Base-by-base conservation (phyloP, 2,888 invertebrate species). In the Drosophila colorata region DNA sequence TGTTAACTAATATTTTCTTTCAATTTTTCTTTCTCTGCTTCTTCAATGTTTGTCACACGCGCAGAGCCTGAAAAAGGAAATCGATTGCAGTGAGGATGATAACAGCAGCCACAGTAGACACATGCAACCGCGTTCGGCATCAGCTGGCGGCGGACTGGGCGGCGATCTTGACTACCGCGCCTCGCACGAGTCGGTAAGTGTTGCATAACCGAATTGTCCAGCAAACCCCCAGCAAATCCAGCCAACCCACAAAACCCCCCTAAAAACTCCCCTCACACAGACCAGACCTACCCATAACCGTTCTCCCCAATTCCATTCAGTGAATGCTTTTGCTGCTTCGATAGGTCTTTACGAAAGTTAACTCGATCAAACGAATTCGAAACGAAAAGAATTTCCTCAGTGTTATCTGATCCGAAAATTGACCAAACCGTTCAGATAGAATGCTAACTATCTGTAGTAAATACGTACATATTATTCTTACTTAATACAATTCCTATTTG, bases 31-130 rank as follows among this genome's bases (percentile, higher is more conserved):
- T 35, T 28, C 6, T 16, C 23, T 18, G 28, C 18, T 8, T 40
- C 28, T 6, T 37, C 13, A n/a, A 9, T 20, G 33, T 16, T 9
- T 28, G 8, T 18, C n/a, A 16, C 14, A 31, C 14, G 80, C 80
- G 58, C 94, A 97, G 97, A 97, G 97, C 79, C 93, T 97, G 90
- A 97, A 97, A 92, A 97, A 97, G 93, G 97, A 97, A 94, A 95
- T 96, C 88, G 97, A 97, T 91, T 97, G 95, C 90, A 94, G 95
- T 88, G 97, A 97, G 87, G 96, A 97, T 61, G 91, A 91, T 64
- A 90, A 90, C 77, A 90, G 90, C 78, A 90, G 89, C 67, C 91
- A 91, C 74, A 88, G 85, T 53, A 89, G 90, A 77, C 90, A 90
- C 80, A 87, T 90, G 81, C 91, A 89, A 79, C 90, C 90, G 68